Base-by-base conservation (phyloP, 1,140 invertebrate species). In the Bombus picipes region DNA sequence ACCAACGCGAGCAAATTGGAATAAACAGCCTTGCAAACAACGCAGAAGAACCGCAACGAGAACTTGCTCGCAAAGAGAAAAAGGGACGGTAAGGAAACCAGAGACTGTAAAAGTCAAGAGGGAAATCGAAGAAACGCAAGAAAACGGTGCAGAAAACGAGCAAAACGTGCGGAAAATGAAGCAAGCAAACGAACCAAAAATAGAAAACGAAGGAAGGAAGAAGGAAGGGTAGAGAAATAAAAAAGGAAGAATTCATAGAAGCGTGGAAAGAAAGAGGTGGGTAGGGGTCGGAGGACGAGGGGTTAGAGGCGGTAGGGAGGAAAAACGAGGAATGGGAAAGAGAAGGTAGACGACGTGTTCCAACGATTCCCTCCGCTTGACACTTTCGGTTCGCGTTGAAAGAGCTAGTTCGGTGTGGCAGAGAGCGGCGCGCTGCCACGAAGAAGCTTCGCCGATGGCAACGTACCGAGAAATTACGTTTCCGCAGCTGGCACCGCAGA, bases 381-480 rank as follows among this genome's bases (percentile, higher is more conserved):
- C 89, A 89, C 73, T 90, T 89, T 87, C 85, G 73, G 71, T 47
- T 32, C 75, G 76, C 83, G 86, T 34, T 74, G 86, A 82, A 87
- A 80, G 79, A 89, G 78, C 73, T 37, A 80, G 74, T 70, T 85
- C 77, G 62, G 41, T 15, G 34, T 37, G 59, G 74, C 57, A 39
- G 74, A 47, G 75, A 79, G n/a, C 71, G 81, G 79, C 68, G 47
- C 28, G 43, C 22, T 76, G 79, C 78, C 78, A 83, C 57, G 78
- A 65, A 47, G 82, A 86, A 77, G 89, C 88, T 81, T 89, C 87
- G 87, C 89, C 86, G 83, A 88, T 89, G 87, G 89, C 89, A 90
- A 90, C 89, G 88, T 88, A 83, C 72, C 89, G 86, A 90, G 89
- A 90, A 90, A 90, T 90, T 90, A 90, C 89, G 89, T 90, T 90